Conservation (phyloP, 2,888 invertebrate species). For the Macrosoma leucophasiata region DNA sequence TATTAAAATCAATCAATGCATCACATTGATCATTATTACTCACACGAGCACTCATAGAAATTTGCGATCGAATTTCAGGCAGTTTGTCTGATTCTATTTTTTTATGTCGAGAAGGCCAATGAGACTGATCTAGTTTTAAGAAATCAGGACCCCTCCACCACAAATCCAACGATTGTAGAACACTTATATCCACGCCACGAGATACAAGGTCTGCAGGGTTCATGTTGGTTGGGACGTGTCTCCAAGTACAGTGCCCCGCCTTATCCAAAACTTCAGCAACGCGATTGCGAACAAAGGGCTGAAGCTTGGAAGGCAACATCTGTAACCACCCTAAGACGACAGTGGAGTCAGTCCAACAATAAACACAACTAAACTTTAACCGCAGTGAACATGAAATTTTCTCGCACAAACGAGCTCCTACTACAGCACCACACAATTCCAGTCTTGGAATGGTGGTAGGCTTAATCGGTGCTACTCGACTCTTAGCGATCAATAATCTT, state of each 20-base stretch:
- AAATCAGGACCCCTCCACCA: slow-evolving; percentile 9
- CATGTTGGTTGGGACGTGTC: slow-evolving; percentile 4
- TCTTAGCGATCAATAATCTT: slow-evolving; percentile 26
- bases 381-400: slow-evolving; percentile 24
- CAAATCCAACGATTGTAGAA: background rate
- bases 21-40: background rate
- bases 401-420: slow-evolving; percentile 27
- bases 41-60: background rate
- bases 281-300: no score
- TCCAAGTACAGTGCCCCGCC: slow-evolving; percentile 2
- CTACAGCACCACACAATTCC: slow-evolving; percentile 31
- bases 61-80: background rate
- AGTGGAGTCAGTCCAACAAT: slow-evolving; percentile 32
- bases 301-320: no score
- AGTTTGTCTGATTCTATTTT: background rate
- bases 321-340: no score
- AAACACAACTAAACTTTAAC: slow-evolving; percentile 5
- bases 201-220: slow-evolving; percentile 15
- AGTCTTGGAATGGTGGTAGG: slow-evolving; percentile 30
- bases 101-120: no score
- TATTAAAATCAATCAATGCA: slow-evolving; percentile 13
- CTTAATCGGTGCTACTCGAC: slow-evolving; percentile 28
- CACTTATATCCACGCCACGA: slow-evolving; percentile 4
- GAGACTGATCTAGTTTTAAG: no score
- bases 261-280: background rate